These are phyloP conservation scores for Leptodactylus fallax DNA, from an alignment of 2,797 vertebrate species.

Conservation along the genomic window DNA sequence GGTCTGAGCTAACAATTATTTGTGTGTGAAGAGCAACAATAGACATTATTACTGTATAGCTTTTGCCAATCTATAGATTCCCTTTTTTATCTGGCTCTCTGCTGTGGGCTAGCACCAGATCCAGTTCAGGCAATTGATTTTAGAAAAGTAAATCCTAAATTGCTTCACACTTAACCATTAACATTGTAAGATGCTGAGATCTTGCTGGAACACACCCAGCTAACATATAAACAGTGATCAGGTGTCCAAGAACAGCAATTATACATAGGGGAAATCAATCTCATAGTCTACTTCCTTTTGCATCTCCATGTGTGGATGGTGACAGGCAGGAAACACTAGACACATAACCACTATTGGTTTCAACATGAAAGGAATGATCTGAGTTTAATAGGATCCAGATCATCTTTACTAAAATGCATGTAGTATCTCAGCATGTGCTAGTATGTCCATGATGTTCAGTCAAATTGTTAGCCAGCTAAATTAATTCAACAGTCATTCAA, in stretches of 20 bases:
- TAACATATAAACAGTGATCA: background rate
- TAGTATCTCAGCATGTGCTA: background rate
- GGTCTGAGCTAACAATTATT: too few relatives aligned
- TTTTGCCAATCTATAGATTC: too few relatives aligned
- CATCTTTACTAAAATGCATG: background rate
- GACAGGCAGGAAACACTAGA: background rate
- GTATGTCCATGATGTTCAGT: background rate
- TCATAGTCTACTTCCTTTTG: background rate
- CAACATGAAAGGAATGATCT: background rate
- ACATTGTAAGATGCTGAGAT: background rate
- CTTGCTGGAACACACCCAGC: background rate
- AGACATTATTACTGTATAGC: too few relatives aligned
- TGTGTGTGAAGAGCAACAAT: background rate
- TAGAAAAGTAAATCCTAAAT: background rate
- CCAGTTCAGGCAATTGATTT: background rate
- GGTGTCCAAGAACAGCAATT: background rate
- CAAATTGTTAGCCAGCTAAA: background rate
- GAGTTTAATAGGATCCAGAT: background rate
- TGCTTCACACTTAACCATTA: background rate
- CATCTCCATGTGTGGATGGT: background rate
- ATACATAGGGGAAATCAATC: background rate
- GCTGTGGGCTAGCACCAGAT: background rate
- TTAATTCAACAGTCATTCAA: background rate
- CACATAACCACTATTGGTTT: constrained; percentile 3
- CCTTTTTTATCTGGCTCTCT: background rate